Evolutionary conservation across 2,113 vertebrate species (phyloP), one percentile per base, ranked within the genome.

Genomic region (Zosterops hypoxanthus): DNA sequence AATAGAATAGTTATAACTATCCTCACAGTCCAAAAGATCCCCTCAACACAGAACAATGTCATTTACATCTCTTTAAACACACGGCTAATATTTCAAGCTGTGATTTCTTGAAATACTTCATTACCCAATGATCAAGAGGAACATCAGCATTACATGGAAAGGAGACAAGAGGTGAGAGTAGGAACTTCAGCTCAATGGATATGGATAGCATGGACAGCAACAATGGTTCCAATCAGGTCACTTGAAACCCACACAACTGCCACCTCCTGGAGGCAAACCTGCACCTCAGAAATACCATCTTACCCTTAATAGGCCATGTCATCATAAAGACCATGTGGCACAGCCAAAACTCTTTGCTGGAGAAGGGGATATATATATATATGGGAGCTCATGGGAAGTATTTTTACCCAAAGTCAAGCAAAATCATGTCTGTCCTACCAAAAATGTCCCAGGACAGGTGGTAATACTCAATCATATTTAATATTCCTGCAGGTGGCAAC

Each of bases 241-340:
- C n/a, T 72, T 50, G 29, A 72, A 93, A 39, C 50, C 16, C 19
- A 57, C 19, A 29, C 10, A 24, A 5, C 8, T 46, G 23, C 29
- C 28, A 41, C 39, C 8, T 76, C 18, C 57, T 52, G 14, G 53
- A 93, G 33, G 8, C 49, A 47, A 57, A 36, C 4, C 14, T 6
- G 5, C 25, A 9, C 9, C 55, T 63, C 26, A 39, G 33, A 82
- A 83, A 50, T 21, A 17, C 2, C 7, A 36, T 12, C n/a, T 49
- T 29, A 53, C 5, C 33, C 20, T 29, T 42, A 16, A 7, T 10
- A 55, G 9, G 24, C 8, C 8, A 3, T 9, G 9, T 28, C 8
- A 5, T 49, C 60, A 14, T 21, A 24, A 63, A 55, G 39, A 68
- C 2, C 2, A 23, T 0, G 0, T 4, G 10, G 14, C 11, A 31